Conservation (phyloP, 2,888 invertebrate species). For the Cheilosia scutellata region DNA sequence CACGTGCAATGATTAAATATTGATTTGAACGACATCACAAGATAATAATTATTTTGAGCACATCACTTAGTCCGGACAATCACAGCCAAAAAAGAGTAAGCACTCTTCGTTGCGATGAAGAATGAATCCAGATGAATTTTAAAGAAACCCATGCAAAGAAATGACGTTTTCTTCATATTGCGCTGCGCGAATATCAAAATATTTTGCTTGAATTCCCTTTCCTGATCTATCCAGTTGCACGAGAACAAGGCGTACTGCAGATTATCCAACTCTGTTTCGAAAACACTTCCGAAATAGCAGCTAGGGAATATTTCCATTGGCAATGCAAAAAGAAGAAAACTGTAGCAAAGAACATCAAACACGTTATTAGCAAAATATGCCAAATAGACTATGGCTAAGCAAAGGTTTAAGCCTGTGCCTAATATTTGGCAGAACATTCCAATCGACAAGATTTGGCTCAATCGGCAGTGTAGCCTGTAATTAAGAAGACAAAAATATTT, state of each 20-base stretch:
- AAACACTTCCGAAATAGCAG: constrained; percentile 61
- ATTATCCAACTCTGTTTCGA: constrained; percentile 34
- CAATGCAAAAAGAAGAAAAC: constrained; percentile 57
- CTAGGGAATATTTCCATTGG: constrained; percentile 73
- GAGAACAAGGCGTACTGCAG: constrained; percentile 59
- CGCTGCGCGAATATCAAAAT: constrained; percentile 54
- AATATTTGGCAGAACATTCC: constrained; percentile 77
- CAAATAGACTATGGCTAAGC: constrained; percentile 71
- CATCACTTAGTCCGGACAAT: constrained; percentile 11
- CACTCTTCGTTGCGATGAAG: constrained; percentile 51
- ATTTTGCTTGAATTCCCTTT: constrained; percentile 44
- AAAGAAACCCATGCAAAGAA: constrained; percentile 57
- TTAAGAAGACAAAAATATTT: background rate
- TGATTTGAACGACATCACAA: too few species aligned
- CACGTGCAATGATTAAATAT: too few species aligned
- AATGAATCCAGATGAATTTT: constrained; percentile 60
- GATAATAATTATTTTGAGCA: too few species aligned
- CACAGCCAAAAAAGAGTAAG: constrained; percentile 62
- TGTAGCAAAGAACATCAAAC: constrained; percentile 60
- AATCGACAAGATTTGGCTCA: constrained; percentile 59
- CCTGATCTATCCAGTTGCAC: constrained; percentile 56
- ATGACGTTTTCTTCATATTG: constrained; percentile 12
- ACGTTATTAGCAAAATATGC: constrained; percentile 72
- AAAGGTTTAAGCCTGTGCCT: constrained; percentile 74
- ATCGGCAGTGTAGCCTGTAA: constrained; percentile 71